Base-by-base conservation (phyloP, 1,140 invertebrate species). In the Eupeodes corollae region DNA sequence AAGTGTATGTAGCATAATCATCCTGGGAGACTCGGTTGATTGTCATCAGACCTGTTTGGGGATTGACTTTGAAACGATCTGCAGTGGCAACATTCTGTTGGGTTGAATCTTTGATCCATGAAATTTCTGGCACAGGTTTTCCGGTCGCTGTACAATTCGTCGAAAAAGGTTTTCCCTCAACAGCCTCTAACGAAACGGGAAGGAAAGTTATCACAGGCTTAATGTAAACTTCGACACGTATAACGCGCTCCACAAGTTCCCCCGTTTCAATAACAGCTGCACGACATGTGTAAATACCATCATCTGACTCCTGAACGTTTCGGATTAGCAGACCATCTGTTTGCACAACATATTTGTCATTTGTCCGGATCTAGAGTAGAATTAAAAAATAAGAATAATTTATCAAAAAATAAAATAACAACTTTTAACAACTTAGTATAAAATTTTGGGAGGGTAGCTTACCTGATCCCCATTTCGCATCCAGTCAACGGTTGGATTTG, bases 401-500 rank as follows among this genome's bases (percentile, higher is more conserved):
- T n/a, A n/a, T n/a, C n/a, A n/a, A n/a, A n/a, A n/a, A n/a, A n/a
- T n/a, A n/a, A n/a, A n/a, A n/a, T n/a, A n/a, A n/a, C n/a, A n/a
- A n/a, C n/a, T n/a, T n/a, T n/a, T n/a, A n/a, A n/a, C n/a, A n/a
- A n/a, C n/a, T n/a, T n/a, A n/a, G n/a, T n/a, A n/a, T n/a, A n/a
- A n/a, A n/a, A n/a, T n/a, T n/a, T n/a, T n/a, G n/a, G n/a, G n/a
- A n/a, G n/a, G n/a, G n/a, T 3, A 26, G 58, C 55, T 70, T 68
- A 82, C 73, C 38, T 72, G 63, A 52, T 79, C 72, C n/a, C 79
- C 82, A 63, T 91, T 83, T 63, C 82, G 82, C 39, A 80, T 74
- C 91, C 89, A 94, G 60, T 87, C 84, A 12, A 94, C 80, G 12
- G 75, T 75, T 0, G 91, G 87, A 21, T 84, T 72, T 13, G 91